Evolutionary conservation across 2,113 vertebrate genomes (phyloP).

Genomic region (Sus scrofa): DNA sequence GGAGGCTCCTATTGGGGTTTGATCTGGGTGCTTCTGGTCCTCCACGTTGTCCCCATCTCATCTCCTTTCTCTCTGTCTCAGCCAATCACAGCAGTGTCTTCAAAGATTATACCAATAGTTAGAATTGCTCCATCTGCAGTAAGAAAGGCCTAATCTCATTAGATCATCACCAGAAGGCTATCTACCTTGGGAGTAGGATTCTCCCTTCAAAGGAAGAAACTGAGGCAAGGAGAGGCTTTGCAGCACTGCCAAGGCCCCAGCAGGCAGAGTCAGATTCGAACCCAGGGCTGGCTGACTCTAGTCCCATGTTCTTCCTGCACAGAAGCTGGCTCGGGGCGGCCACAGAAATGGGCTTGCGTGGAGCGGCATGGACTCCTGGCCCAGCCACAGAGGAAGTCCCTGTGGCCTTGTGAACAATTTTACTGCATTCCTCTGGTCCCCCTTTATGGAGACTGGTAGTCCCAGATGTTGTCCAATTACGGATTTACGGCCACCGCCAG

Average conservation of each 20-base stretch:
- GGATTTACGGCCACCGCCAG: slow-evolving; percentile 75
- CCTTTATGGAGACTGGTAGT: slow-evolving; percentile 77
- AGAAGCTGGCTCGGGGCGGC: neutral
- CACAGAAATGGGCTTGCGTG: neutral
- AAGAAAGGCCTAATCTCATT: accelerated
- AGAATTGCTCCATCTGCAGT: neutral
- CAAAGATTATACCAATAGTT: neutral
- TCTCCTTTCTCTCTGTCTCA: neutral
- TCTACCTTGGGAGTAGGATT: neutral
- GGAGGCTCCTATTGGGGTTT: neutral
- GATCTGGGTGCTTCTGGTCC: neutral
- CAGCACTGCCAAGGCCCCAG: neutral
- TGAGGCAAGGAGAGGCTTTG: accelerated
- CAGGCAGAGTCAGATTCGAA: accelerated
- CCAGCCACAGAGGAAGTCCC: slow-evolving; percentile 54
- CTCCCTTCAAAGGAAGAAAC: neutral
- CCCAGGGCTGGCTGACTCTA: neutral
- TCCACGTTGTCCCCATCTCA: accelerated
- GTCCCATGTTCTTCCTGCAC: neutral
- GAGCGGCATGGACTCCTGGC: neutral
- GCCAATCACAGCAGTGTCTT: accelerated
- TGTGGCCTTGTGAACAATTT: slow-evolving; percentile 82
- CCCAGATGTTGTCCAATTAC: slow-evolving; percentile 81
- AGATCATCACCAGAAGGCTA: too few species aligned
- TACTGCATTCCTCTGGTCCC: slow-evolving; percentile 82